Evolutionary conservation across 2,888 invertebrate species (phyloP), one percentile per base, ranked within the genome.

Genomic region (Apotomis capreana): DNA sequence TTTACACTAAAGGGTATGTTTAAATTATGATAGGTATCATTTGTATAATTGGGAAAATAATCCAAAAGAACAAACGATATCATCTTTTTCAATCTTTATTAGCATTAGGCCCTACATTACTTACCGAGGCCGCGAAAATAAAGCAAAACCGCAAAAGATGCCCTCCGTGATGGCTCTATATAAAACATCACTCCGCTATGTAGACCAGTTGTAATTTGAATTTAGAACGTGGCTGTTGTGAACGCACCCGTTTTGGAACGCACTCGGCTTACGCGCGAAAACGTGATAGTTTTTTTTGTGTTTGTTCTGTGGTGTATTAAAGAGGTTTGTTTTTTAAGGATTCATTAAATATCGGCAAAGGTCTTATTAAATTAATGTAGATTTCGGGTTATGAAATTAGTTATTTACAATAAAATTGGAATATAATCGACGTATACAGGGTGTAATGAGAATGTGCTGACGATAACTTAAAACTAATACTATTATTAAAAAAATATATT

Each of bases 141-240:
- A 61, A 60, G 46, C 15, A 36, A 63, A 68, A 72, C 51, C 68
- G 52, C 72, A 63, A 68, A 55, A 10, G 71, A 67, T 63, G 72
- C 57, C 46, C 40, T 40, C 68, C 15, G 46, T 57, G 68, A 68
- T 69, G 63, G 73, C 73, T 72, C 79, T 74, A 77, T 90, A 90
- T 90, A 91, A 85, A 90, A 88, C 84, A 86, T 85, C 83, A 85
- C 83, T 82, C 80, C 79, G 78, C 81, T 76, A 83, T 87, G 83
- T 75, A 84, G 80, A 86, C 59, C 81, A 91, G 89, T 91, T 80
- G 80, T 82, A 81, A 77, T 75, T 78, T 74, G 77, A 79, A 85
- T 82, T 82, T 86, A 76, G 86, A 81, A 80, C 84, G 78, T 76
- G 75, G 54, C 49, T 6, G 0, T 54, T 44, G 64, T 26, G 54